These are phyloP conservation scores for Passerculus sandwichensis DNA, from an alignment of 2,797 vertebrate species.

Conservation along the genomic window DNA sequence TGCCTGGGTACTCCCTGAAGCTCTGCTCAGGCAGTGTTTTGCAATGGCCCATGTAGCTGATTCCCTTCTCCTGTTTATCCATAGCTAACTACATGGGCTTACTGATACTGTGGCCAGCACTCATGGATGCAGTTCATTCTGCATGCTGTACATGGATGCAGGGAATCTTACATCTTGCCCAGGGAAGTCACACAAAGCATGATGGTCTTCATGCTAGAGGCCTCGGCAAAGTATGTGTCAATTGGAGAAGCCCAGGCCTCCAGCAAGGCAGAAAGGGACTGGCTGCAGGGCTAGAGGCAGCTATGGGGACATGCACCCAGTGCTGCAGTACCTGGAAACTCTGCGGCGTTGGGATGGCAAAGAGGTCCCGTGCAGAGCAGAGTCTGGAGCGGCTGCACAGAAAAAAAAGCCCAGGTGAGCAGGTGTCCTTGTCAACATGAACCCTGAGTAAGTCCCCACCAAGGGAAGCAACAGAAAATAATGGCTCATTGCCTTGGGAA, in stretches of 20 bases:
- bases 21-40: not conserved
- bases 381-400: slow-evolving; percentile 80
- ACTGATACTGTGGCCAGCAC: not conserved
- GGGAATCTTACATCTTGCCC: not conserved
- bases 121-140: not conserved
- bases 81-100: not conserved
- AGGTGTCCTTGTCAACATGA: not conserved
- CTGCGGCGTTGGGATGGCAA: slow-evolving; percentile 76
- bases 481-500: not conserved
- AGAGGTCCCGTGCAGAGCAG: slow-evolving; percentile 73
- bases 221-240: accelerated
- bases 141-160: not conserved
- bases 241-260: not conserved
- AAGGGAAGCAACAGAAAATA: not conserved
- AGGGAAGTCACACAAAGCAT: not conserved
- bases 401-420: not conserved
- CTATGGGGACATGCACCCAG: accelerated
- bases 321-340: slow-evolving; percentile 86
- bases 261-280: not conserved
- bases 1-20: not conserved
- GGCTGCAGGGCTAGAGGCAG: not conserved
- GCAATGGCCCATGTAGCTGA: not conserved
- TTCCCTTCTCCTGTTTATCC: not conserved
- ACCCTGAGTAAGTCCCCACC: not conserved
- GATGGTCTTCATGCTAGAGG: not conserved